Evolutionary conservation across 2,797 vertebrate species (phyloP), one percentile per base, ranked within the genome.

Genomic region (Dendrocincla tyrannina): DNA sequence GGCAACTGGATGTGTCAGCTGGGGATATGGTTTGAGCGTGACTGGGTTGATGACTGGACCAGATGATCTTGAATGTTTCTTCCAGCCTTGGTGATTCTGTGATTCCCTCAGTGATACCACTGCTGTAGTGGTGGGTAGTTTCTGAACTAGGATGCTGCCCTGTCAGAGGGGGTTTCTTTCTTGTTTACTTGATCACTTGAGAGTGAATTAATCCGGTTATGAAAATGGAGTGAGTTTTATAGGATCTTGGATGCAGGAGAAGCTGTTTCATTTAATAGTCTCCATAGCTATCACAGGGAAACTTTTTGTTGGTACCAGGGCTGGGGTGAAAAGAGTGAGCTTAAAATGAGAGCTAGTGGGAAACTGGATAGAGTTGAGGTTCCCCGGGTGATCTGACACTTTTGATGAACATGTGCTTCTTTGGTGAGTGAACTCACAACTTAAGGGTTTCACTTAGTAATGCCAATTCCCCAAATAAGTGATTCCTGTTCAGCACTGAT

Each of bases 391-490:
- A 37, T 60, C 50, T 67, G 33, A 16, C 70, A 35, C 20, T 92
- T 93, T 88, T 32, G 12, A 44, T 81, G 66, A 81, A 58, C 16
- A 15, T 9, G 4, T 68, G 24, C 27, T 84, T 89, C 37, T 55
- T 73, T 88, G 60, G 56, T 4, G 3, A 91, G 50, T 83, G 46
- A 86, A 1, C 32, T 63, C 14, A 7, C 19, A 49, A 70, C 27
- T 70, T 47, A 68, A 28, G 39, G 30, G 25, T 76, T 92, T 73
- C 1, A 1, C 27, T 22, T 37, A 53, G 41, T 33, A 39, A 37
- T 1, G 2, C 22, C 0, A 0, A 7, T 47, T 81, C 19, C 11
- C 28, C 5, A 4, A 6, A 63, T 73, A 33, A 73, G 33, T 49
- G 22, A 33, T 85, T 74, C 18, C 49, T 46, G 56, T 92, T 60